Evolutionary conservation across 1,140 invertebrate genomes (phyloP).

Genomic region (Bombus huntii): DNA sequence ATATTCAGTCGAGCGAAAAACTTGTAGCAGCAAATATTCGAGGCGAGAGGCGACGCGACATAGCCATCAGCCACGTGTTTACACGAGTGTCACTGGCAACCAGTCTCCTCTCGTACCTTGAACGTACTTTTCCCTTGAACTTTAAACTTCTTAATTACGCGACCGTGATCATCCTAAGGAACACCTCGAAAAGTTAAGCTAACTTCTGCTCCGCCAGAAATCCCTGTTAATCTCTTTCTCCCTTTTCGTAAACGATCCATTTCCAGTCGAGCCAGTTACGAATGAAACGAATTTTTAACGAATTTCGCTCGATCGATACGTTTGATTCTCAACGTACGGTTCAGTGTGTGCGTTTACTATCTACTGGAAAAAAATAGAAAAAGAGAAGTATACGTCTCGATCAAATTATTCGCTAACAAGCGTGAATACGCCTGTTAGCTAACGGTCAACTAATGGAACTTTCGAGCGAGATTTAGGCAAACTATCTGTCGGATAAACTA

Average conservation of each 20-base stretch:
- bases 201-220: neutral
- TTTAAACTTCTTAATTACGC: neutral
- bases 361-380: neutral
- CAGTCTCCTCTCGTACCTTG: neutral
- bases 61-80: neutral
- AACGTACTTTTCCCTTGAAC: neutral
- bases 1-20: constrained; percentile 7
- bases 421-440: neutral
- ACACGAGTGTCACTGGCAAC: neutral
- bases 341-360: neutral
- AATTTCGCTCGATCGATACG: neutral
- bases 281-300: neutral
- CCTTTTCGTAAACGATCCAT: neutral
- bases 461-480: neutral
- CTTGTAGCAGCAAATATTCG: constrained; percentile 2
- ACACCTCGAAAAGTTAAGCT: neutral
- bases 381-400: neutral
- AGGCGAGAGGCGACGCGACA: neutral
- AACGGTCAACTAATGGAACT: neutral
- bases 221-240: neutral
- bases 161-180: neutral
- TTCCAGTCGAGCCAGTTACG: neutral
- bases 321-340: too few relatives aligned
- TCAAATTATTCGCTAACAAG: constrained; percentile 14
- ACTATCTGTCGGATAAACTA: neutral